Evolutionary conservation across 1,140 invertebrate genomes (phyloP).

Genomic region (Proctacanthus coquilletti): DNA sequence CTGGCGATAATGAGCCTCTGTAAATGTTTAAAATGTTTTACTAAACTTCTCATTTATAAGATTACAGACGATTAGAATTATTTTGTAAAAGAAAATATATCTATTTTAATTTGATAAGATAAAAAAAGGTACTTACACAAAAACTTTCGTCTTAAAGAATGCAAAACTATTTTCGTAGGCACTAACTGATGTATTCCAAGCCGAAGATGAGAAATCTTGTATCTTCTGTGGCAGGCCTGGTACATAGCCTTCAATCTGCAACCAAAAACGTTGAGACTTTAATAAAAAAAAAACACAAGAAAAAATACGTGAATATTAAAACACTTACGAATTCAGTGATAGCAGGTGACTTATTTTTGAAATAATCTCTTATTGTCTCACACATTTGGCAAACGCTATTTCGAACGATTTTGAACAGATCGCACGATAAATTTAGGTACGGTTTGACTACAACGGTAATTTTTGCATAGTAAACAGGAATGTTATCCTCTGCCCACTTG

Average conservation of each 20-base stretch:
- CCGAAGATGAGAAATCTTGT: constrained; percentile 30
- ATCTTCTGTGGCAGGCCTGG: constrained; percentile 47
- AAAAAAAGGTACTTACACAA: constrained; percentile 66
- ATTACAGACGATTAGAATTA: neutral
- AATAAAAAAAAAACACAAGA: constrained; percentile 1
- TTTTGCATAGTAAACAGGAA: constrained; percentile 45
- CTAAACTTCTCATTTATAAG: neutral
- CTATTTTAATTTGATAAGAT: constrained; percentile 7
- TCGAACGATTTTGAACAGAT: constrained; percentile 35
- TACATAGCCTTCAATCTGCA: constrained; percentile 49
- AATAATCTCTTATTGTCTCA: constrained; percentile 35
- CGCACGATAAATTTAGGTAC: constrained; percentile 40
- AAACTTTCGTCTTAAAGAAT: constrained; percentile 53
- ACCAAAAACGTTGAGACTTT: constrained; percentile 9
- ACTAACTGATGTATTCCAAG: constrained; percentile 30
- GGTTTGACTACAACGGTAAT: constrained; percentile 38
- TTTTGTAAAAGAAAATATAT: neutral
- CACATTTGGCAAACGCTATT: constrained; percentile 37
- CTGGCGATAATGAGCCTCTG: constrained; percentile 58
- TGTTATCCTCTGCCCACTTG: constrained; percentile 44
- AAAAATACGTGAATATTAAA: constrained; percentile 5
- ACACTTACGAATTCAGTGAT: constrained; percentile 39
- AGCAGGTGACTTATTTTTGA: constrained; percentile 42
- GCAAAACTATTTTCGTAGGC: constrained; percentile 32
- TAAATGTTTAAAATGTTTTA: constrained; percentile 21